Percentiles rank a stretch among this genome's conserved stretches.
Evolutionary conservation across 2,888 invertebrate genomes (phyloP).

Genomic region (Xylota sylvarum): DNA sequence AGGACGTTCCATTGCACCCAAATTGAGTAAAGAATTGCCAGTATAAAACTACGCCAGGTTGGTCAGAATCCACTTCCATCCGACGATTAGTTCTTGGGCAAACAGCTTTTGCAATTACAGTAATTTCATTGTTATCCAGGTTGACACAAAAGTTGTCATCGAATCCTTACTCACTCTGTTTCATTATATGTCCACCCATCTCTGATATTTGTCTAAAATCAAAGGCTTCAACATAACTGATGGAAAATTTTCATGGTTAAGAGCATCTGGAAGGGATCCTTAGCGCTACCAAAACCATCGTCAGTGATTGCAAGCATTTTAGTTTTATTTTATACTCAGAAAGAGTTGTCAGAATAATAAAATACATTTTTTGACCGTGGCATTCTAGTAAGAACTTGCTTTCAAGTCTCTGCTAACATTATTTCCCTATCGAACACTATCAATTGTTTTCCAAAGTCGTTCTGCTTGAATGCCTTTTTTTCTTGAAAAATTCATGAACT

Average conservation of each 20-base stretch:
- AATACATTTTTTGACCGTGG: too few relatives aligned
- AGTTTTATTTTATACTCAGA: too few relatives aligned
- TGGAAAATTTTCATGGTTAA: slow-evolving; percentile 94
- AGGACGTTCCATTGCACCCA: slow-evolving; percentile 84
- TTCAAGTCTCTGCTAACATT: too few relatives aligned
- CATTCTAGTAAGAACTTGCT: too few relatives aligned
- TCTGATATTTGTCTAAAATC: slow-evolving; percentile 90
- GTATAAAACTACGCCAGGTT: slow-evolving; percentile 97
- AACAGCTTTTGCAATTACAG: slow-evolving; percentile 88
- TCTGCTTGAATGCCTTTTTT: too few relatives aligned
- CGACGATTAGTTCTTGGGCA: slow-evolving; percentile 90
- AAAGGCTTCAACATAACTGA: slow-evolving; percentile 89
- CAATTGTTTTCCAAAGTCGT: too few relatives aligned
- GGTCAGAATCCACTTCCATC: slow-evolving; percentile 93
- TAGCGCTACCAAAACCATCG: too few relatives aligned
- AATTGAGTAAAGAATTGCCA: slow-evolving; percentile 90
- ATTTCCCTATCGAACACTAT: too few relatives aligned
- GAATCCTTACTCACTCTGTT: slow-evolving; percentile 90
- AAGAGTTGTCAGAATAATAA: too few relatives aligned
- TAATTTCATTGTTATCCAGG: slow-evolving; percentile 79
- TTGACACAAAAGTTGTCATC: slow-evolving; percentile 93
- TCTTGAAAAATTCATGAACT: too few relatives aligned
- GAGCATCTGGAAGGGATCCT: slow-evolving; percentile 95
- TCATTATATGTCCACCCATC: slow-evolving; percentile 88
- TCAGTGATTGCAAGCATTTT: too few relatives aligned